Evolutionary conservation across 2,888 invertebrate genomes (phyloP), one percentile per base, ranked within the genome.

Genomic region (Pristionchus mayeri): DNA sequence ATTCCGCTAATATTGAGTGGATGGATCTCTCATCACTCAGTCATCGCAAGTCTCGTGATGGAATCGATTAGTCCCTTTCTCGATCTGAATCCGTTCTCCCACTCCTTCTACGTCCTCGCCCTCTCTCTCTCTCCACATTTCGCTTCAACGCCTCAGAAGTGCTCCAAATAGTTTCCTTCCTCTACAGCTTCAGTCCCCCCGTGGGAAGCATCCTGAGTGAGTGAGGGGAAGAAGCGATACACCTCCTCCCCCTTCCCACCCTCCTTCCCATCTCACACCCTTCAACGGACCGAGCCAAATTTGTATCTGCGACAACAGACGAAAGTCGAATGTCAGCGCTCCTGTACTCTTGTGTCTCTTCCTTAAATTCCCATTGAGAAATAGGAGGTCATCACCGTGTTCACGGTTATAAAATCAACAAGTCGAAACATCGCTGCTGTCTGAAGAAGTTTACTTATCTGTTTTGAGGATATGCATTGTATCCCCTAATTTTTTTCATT

Each of bases 81-180:
- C 60, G 60, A 60, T 60, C 30, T 3, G 2, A 2, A 71, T 7
- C 37, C 44, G 40, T 71, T 21, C 57, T 40, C 24, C 44, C 40
- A 2, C n/a, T 71, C 57, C 24, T 24, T 21, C 57, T 57, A 7
- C 21, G 6, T 34, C 37, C 27, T n/a, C 7, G 9, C 75, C 2
- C 27, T 30, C 75, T 24, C 30, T 52, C 52, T 50, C 50, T n/a
- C n/a, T n/a, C n/a, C n/a, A n/a, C n/a, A n/a, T n/a, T n/a, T n/a
- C 44, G 21, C 79, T 44, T 79, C 79, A 40, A n/a, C 79, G n/a
- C 44, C 21, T 52, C 37, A 67, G 67, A 37, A 37, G 67, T 67
- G 67, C 67, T n/a, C n/a, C 67, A 67, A 67, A 67, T 67, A 67
- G 67, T 67, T 67, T 67, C 67, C 67, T 67, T 67, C 67, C 67